Evolutionary conservation across 2,888 invertebrate genomes (phyloP), one percentile per base, ranked within the genome.

Genomic region (Temnothorax unifasciatus): DNA sequence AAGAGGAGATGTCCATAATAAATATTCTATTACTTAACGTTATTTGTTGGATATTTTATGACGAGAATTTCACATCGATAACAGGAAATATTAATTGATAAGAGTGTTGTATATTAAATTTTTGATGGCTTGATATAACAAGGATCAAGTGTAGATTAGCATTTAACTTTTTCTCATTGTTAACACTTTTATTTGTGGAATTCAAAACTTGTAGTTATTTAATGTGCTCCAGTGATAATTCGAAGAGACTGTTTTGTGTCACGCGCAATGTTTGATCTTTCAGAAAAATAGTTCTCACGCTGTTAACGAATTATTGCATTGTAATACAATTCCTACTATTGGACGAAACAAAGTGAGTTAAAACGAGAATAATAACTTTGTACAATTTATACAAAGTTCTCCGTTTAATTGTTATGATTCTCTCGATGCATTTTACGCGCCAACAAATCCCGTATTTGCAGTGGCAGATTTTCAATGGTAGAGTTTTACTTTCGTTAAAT

Each of bases 101-200:
- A 89, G 29, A 68, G 83, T 90, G 81, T 89, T 88, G 82, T 59
- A 34, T 73, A 52, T 21, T 85, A 74, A 90, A 89, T 88, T 90
- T 92, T 82, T 79, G 85, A 87, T 82, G 85, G 86, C 83, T 91
- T 89, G 82, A 87, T 83, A 86, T 87, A 88, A 88, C 63, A 66
- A 66, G 64, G 86, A 75, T 71, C 52, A 68, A 90, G 57, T 64
- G 25, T 85, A 82, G 47, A 47, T 2, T 82, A 57, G 47, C 6
- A 21, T 3, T 21, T 54, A 79, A 69, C 15, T 83, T 50, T 82
- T 76, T 64, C 63, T 81, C 41, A 41, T 87, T 81, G 77, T 79
- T 74, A 59, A 64, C 38, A 77, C 13, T 83, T 82, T 47, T 52
- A 57, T 82, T 82, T 84, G 61, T 76, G 63, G 44, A 63, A 81